These are phyloP conservation scores for Sphecodes monilicornis DNA, from an alignment of 2,888 invertebrate genomes.

Conservation along the genomic window DNA sequence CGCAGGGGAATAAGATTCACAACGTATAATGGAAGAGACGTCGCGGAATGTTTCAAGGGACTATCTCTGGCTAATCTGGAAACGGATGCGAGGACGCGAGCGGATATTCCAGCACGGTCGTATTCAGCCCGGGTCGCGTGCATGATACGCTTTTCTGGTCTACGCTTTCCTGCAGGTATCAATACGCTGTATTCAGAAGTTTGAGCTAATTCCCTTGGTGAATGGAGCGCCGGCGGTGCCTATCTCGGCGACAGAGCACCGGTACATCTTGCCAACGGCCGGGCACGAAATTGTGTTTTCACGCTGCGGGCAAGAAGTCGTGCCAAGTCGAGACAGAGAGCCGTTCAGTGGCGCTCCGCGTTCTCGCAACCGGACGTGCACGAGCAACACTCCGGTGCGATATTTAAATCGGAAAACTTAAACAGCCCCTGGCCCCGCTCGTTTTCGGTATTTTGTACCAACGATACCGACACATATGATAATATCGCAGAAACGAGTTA, in stretches of 20 bases:
- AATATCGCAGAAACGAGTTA: too few relatives aligned
- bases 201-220: background rate
- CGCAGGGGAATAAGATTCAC: background rate
- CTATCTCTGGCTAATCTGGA: background rate
- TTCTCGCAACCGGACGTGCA: background rate
- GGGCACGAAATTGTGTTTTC: slow-evolving; percentile 35
- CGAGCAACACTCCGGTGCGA: background rate
- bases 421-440: background rate
- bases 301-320: slow-evolving; percentile 26
- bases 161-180: slow-evolving; percentile 7
- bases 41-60: background rate
- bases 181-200: background rate
- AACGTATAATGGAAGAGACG: background rate
- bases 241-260: slow-evolving; percentile 15
- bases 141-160: background rate
- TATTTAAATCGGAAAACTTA: background rate
- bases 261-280: slow-evolving; percentile 3
- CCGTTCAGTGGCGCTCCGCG: background rate
- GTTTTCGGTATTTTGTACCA: background rate
- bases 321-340: background rate
- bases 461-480: too few relatives aligned
- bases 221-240: background rate
- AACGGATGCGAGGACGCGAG: background rate
- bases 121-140: background rate
- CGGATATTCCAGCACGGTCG: background rate